Evolutionary conservation across 2,113 vertebrate species (phyloP), one percentile per base, ranked within the genome.

Genomic region (Manacus vitellinus): DNA sequence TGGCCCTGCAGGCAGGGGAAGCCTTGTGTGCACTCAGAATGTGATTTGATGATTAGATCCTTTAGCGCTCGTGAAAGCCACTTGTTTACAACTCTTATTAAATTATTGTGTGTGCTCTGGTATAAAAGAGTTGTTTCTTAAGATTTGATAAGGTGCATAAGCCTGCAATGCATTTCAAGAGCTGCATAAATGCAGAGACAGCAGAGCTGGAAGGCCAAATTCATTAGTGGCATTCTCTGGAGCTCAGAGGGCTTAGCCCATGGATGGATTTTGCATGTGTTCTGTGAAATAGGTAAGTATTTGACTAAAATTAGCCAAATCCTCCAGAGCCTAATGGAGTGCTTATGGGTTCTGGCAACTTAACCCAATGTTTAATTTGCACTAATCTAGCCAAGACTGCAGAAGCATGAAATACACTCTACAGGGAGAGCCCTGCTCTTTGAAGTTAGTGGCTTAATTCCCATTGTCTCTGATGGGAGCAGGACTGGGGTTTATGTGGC

Each of bases 221-320:
- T 87, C 85, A 89, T 89, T 68, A 68, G 76, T 52, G 67, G 70
- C 47, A 19, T 85, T 93, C 90, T 28, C 14, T 43, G 0, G 49
- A 80, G 90, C 95, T 88, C 91, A 35, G 56, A 24, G 81, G 81
- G 76, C 74, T 95, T 24, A 95, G 92, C 91, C 85, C 56, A 10
- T 39, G 80, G 66, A 91, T 95, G 83, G 88, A 43, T 94, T 92
- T 35, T 92, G 88, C 84, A 89, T 46, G 91, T 83, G 72, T 89
- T 92, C 62, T 94, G 62, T 91, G 87, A 94, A 95, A 95, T 52
- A 94, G 88, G 95, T 93, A 78, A 95, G 94, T 94, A 82, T 96
- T 95, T 94, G 91, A 96, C 73, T 96, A 93, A 96, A 97, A 97
- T 96, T 96, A 96, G 95, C 91, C 95, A 95, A 96, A 97, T 97